phyloP scores from a whole-genome alignment of 2,113 vertebrate species.

The Istiophorus platypterus region DNA sequence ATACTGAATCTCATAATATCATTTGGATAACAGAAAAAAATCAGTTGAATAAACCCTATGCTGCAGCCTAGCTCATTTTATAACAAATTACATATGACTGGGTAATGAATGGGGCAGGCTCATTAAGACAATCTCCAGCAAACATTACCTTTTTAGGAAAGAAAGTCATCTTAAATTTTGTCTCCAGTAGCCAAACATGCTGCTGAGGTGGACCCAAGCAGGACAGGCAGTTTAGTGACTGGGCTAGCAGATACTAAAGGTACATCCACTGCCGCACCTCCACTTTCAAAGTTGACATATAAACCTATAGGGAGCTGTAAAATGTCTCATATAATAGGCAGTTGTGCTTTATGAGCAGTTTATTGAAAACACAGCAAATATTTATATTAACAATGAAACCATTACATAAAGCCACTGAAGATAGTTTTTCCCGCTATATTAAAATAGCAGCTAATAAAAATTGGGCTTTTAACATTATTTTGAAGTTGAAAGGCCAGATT shows the following conservation, averaged over 20 bases:
- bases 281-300: background rate
- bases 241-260: background rate
- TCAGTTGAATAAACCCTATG: background rate
- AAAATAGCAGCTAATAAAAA: constrained; percentile 8
- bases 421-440: background rate
- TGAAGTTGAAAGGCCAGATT: constrained; percentile 14
- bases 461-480: background rate
- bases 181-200: background rate
- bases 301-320: constrained; percentile 4
- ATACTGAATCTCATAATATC: background rate
- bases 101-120: background rate
- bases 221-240: background rate
- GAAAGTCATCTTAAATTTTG: background rate
- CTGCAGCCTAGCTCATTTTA: background rate
- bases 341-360: constrained; percentile 21
- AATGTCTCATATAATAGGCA: background rate
- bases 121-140: too few species aligned
- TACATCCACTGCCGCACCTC: background rate
- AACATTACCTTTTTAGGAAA: background rate
- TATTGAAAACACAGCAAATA: constrained; percentile 58
- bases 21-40: background rate
- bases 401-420: constrained; percentile 40
- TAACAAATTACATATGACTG: background rate
- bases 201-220: background rate
- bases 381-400: constrained; percentile 40